phyloP scores from a whole-genome alignment of 2,888 invertebrate genomes.

The Tachina fera region DNA sequence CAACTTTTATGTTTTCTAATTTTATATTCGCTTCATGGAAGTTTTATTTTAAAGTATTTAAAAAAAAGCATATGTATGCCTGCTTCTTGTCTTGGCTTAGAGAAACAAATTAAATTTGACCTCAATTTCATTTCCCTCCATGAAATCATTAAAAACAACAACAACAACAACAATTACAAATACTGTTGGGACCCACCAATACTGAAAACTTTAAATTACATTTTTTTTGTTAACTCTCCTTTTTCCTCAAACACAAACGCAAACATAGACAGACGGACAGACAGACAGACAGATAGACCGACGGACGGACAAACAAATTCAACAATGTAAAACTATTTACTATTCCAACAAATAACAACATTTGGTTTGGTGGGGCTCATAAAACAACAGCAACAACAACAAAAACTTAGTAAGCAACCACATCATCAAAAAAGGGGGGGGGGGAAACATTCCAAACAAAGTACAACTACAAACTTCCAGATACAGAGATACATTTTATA shows the following conservation, averaged over 20 bases:
- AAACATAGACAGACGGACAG: background rate
- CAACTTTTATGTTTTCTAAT: background rate
- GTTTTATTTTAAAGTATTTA: slow-evolving; percentile 12
- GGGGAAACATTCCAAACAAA: slow-evolving; percentile 16
- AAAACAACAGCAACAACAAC: slow-evolving; percentile 17
- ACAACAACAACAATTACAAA: slow-evolving; percentile 7
- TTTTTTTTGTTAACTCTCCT: slow-evolving; percentile 53
- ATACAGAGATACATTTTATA: slow-evolving; percentile 17
- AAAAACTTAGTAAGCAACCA: slow-evolving; percentile 8
- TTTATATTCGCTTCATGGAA: slow-evolving; percentile 16
- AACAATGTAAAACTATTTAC: slow-evolving; percentile 47
- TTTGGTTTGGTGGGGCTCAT: slow-evolving; percentile 44
- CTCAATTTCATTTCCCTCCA: slow-evolving; percentile 70
- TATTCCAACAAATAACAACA: slow-evolving; percentile 36
- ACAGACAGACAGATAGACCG: background rate
- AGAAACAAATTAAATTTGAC: slow-evolving; percentile 71
- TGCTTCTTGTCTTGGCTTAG: slow-evolving; percentile 36
- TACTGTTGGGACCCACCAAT: slow-evolving; percentile 50
- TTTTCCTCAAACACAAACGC: slow-evolving; percentile 28
- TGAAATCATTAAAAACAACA: slow-evolving; percentile 31
- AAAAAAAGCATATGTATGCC: slow-evolving; percentile 1
- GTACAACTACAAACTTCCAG: slow-evolving; percentile 22
- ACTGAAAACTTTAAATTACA: slow-evolving; percentile 36
- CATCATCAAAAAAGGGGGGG: background rate
- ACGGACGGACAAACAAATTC: slow-evolving; percentile 9